Evolutionary conservation across 2,797 vertebrate species (phyloP), one percentile per base, ranked within the genome.

Genomic region (Gadopsis bispinosus): DNA sequence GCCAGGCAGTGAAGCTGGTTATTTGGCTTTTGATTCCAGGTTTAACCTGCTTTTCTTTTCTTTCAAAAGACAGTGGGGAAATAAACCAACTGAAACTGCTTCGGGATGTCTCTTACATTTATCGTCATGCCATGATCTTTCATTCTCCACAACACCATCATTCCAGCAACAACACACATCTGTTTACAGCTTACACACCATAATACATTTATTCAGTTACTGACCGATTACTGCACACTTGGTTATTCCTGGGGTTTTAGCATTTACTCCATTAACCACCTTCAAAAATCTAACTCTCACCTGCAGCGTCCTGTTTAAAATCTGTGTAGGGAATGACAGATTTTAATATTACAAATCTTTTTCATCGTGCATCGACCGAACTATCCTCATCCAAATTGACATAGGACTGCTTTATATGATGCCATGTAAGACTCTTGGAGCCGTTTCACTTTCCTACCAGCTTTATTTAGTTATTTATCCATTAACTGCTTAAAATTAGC

Each of bases 1-100:
- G 16, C 26, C 37, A 39, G 37, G 37, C 20, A 20, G 9, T 67
- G 8, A 43, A 68, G 13, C 14, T 63, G 33, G 29, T 37, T 26
- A 9, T 41, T 31, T 73, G 26, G 20, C 17, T 33, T 61, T 56
- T 26, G 5, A 6, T 54, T 60, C 16, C 6, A 29, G 29, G 37
- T 61, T 47, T 1, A 47, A 26, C 16, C n/a, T 8, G 20, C 10
- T 17, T 47, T 31, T 62, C 7, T 5, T 22, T 26, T 51, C 45
- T 47, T 47, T 14, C 20, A 68, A 19, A 20, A 14, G 0, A 6
- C 9, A 20, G 37, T 5, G 10, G 62, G 62, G 8, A 16, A 77
- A 63, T 77, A 77, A 62, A 69, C 8, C 29, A 62, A 48, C 8
- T 54, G n/a, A 54, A 29, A 68, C 19, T 12, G 14, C 11, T 1